These are phyloP conservation scores for Cyclopterus lumpus DNA, from an alignment of 2,797 vertebrate species.

Conservation along the genomic window DNA sequence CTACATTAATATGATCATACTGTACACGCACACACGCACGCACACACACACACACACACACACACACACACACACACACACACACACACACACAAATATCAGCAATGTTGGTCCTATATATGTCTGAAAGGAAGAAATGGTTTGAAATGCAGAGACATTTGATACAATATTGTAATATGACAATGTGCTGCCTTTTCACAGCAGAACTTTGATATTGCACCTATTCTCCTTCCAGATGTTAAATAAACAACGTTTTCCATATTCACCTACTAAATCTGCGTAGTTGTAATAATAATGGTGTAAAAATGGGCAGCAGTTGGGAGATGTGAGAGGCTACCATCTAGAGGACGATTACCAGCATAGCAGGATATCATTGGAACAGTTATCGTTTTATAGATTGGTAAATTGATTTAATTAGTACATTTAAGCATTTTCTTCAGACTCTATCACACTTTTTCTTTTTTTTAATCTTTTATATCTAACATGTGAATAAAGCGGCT, in stretches of 20 bases:
- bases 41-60: neutral
- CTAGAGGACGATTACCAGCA: slow-evolving; percentile 59
- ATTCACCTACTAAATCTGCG: neutral
- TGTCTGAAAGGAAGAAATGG: neutral
- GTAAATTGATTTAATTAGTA: neutral
- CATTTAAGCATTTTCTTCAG: neutral
- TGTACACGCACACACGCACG: slow-evolving; percentile 2
- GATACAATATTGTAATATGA: neutral
- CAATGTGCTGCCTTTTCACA: neutral
- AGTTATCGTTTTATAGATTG: no score
- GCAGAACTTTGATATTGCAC: neutral
- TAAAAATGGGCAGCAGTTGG: neutral
- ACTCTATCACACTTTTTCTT: neutral
- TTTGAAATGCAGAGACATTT: neutral
- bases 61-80: neutral
- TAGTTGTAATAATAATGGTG: neutral
- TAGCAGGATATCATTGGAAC: slow-evolving; percentile 3
- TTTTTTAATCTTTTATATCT: neutral
- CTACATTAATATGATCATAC: neutral
- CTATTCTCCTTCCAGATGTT: neutral
- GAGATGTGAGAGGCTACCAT: slow-evolving; percentile 58
- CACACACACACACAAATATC: neutral
- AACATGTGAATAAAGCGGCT: neutral
- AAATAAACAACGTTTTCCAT: neutral
- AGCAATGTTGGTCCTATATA: neutral